phyloP scores from a whole-genome alignment of 2,797 vertebrate species.

The Notolabrus celidotus region DNA sequence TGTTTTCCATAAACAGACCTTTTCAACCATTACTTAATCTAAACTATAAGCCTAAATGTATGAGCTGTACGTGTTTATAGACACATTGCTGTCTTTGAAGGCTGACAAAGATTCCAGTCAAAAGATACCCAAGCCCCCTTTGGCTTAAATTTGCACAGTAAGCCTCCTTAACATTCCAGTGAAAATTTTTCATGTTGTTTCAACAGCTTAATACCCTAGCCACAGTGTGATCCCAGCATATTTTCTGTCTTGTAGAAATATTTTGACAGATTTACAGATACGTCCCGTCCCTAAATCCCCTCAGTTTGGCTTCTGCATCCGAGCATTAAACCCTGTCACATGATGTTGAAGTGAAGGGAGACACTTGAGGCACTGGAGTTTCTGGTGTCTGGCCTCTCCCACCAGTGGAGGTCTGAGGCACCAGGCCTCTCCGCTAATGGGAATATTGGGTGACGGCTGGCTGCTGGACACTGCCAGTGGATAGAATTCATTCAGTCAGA shows the following conservation, averaged over 20 bases:
- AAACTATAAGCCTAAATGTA: slow-evolving; percentile 63
- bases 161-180: slow-evolving; percentile 81
- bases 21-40: slow-evolving; percentile 45
- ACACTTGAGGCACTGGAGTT: slow-evolving; percentile 73
- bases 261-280: slow-evolving; percentile 84
- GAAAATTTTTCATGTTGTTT: slow-evolving; percentile 79
- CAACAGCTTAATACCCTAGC: slow-evolving; percentile 80
- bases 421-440: slow-evolving; percentile 70
- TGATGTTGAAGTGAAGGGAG: slow-evolving; percentile 77
- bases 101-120: slow-evolving; percentile 67
- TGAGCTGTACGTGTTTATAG: slow-evolving; percentile 61
- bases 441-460: slow-evolving; percentile 77
- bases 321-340: slow-evolving; percentile 82
- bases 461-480: slow-evolving; percentile 61
- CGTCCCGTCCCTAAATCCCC: slow-evolving; percentile 78
- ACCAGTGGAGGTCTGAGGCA: slow-evolving; percentile 74
- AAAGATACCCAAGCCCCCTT: slow-evolving; percentile 61
- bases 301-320: slow-evolving; percentile 78
- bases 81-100: slow-evolving; percentile 64
- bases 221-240: slow-evolving; percentile 79
- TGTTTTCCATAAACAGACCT: slow-evolving; percentile 35
- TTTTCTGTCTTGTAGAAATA: slow-evolving; percentile 83
- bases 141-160: slow-evolving; percentile 77
- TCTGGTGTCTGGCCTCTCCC: slow-evolving; percentile 77
- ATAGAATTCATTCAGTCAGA: slow-evolving; percentile 64